Base-by-base conservation (phyloP, 2,113 vertebrate genomes). In the Hyaena hyaena region DNA sequence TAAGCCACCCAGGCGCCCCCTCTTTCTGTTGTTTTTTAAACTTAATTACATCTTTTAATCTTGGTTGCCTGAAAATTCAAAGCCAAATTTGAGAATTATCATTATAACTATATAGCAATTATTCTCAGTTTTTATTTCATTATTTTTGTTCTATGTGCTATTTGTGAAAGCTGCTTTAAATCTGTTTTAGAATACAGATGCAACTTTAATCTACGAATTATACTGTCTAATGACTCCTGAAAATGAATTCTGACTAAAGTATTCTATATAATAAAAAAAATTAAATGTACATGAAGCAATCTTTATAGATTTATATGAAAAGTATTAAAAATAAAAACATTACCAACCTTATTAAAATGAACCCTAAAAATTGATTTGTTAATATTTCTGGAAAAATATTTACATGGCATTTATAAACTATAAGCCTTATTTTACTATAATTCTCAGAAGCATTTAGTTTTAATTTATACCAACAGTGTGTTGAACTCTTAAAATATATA, bases 171-270 rank as follows among this genome's bases (percentile, higher is more conserved):
- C 17, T 88, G 11, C 35, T 43, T 96, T 74, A 74, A 82, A 79
- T 39, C 24, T 81, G 10, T 63, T 81, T 81, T 65, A 71, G 66
- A 73, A 92, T 74, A 82, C 73, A 7, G 3, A 71, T 39, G 66
- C 10, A 79, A 71, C 33, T 93, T 33, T 73, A 95, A 73, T 43
- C 35, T 93, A 31, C 45, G 88, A 55, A 66, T 74, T 55, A 55
- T 87, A 23, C 26, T 43, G 53, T n/a, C 63, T 63, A 66, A 17
- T 68, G 58, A 87, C 33, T 39, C 39, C 50, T 74, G 82, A 74
- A 81, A 88, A 83, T 81, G 88, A 93, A 88, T 58, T 86, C 23
- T 55, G n/a, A 82, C 90, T 66, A 58, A 82, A 88, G 48, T 82
- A n/a, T 92, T 15, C 74, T 81, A 71, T 53, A 14, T 65, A 66